Evolutionary conservation across 2,888 invertebrate species (phyloP).

Genomic region (Lycaena phlaeas): DNA sequence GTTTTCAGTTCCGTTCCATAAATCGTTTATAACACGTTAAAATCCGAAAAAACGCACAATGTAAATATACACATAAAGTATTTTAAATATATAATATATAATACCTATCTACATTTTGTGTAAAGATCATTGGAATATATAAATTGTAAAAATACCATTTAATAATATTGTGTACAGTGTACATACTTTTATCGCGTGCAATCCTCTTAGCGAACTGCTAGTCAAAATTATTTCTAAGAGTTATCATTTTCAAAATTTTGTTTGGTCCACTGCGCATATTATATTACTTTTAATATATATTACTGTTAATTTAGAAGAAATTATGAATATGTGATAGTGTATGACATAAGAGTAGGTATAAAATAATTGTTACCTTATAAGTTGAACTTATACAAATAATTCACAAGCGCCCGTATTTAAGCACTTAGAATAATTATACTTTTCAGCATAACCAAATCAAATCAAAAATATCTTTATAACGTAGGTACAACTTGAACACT

Average conservation of each 20-base stretch:
- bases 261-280: not conserved
- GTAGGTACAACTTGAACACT: too few species aligned
- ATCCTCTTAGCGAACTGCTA: constrained; percentile 2
- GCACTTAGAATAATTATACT: too few species aligned
- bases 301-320: not conserved
- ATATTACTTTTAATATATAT: not conserved
- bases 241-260: not conserved
- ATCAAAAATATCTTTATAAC: too few species aligned
- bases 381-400: too few species aligned
- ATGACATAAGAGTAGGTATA: too few species aligned
- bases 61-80: not conserved
- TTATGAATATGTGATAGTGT: not conserved
- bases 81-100: not conserved
- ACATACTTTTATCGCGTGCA: not conserved
- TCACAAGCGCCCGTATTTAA: too few species aligned
- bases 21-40: not conserved
- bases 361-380: too few species aligned
- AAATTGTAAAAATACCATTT: not conserved
- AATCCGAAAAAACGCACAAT: not conserved
- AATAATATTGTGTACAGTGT: not conserved
- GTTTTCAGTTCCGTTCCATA: too few species aligned
- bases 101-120: too few species aligned
- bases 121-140: not conserved
- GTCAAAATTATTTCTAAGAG: constrained; percentile 7
- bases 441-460: too few species aligned